phyloP scores from a whole-genome alignment of 2,888 invertebrate species.

The Lepetodrilus schrolli region DNA sequence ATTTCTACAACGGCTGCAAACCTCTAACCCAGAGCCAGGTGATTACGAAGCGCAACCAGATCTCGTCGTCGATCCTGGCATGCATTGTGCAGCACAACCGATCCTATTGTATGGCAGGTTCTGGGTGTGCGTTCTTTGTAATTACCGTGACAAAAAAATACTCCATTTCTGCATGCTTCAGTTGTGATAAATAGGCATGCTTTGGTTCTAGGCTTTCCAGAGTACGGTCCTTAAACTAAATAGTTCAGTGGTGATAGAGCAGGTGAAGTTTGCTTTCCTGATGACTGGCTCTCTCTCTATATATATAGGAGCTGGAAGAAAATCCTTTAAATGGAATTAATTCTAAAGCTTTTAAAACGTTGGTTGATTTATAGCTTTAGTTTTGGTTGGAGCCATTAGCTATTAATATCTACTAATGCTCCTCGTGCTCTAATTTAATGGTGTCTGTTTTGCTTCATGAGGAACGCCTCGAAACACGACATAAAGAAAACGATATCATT shows the following conservation, averaged over 20 bases:
- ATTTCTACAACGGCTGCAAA: not conserved
- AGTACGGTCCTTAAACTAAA: not conserved
- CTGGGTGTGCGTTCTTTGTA: not conserved
- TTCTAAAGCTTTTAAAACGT: not conserved
- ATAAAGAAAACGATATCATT: no score
- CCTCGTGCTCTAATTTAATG: no score
- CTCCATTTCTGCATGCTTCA: constrained; percentile 5
- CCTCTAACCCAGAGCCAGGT: not conserved
- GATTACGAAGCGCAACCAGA: not conserved
- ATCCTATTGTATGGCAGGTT: no score
- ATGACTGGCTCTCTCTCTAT: no score
- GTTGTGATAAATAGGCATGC: not conserved
- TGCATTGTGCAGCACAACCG: no score
- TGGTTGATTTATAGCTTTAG: constrained; percentile 4
- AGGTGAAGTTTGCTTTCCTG: not conserved
- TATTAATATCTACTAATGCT: not conserved
- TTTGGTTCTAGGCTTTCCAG: not conserved
- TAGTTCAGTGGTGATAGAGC: not conserved
- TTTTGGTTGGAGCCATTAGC: not conserved
- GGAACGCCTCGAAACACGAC: no score
- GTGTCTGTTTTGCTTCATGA: no score
- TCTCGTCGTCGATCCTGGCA: not conserved
- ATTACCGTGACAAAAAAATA: constrained; percentile 22
- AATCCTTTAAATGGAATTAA: constrained; percentile 11
- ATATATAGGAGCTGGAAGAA: no score